Evolutionary conservation across 2,888 invertebrate genomes (phyloP).

Genomic region (Alviniconcha strummeri): DNA sequence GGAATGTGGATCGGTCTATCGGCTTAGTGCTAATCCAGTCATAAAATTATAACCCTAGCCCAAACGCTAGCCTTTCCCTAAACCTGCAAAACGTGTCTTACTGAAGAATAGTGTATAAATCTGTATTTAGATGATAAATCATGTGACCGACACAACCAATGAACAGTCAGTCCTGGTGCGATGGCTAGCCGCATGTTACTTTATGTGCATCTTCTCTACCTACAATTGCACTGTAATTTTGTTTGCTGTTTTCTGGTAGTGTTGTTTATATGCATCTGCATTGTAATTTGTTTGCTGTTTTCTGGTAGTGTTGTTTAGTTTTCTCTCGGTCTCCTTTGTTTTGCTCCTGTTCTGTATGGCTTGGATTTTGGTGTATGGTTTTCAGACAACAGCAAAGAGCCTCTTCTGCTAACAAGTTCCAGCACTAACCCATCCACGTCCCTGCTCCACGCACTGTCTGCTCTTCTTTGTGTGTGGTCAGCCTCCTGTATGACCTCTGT

Average conservation of each 20-base stretch:
- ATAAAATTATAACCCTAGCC: too few species aligned
- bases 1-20: too few species aligned
- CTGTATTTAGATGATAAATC: background rate
- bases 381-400: slow-evolving; percentile 31
- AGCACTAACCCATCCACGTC: slow-evolving; percentile 22
- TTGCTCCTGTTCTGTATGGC: background rate
- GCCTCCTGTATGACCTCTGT: too few species aligned
- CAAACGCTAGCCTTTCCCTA: too few species aligned
- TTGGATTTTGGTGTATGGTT: slow-evolving; percentile 20
- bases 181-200: background rate
- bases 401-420: slow-evolving; percentile 30
- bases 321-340: background rate
- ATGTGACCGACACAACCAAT: background rate
- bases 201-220: too few species aligned
- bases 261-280: too few species aligned
- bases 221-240: background rate
- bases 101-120: too few species aligned
- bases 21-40: too few species aligned
- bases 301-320: background rate
- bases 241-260: too few species aligned
- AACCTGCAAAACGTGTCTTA: too few species aligned
- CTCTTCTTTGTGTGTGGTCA: too few species aligned
- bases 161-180: background rate
- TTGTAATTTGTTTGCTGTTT: too few species aligned
- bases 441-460: background rate